phyloP scores from a whole-genome alignment of 2,888 invertebrate species.

The Palloptera scutellata region DNA sequence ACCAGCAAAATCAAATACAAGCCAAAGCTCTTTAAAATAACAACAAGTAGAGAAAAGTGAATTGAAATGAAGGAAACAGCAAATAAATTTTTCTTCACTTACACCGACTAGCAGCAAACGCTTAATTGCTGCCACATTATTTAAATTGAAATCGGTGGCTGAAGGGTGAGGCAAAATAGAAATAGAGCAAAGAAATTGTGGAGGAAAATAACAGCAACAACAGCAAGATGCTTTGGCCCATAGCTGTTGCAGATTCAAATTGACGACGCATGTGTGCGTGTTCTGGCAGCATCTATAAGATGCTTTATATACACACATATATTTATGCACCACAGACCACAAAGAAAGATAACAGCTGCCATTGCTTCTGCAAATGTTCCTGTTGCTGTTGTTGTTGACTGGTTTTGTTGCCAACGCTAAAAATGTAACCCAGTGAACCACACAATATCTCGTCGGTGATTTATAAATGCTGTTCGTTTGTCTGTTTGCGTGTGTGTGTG shows the following conservation, averaged over 20 bases:
- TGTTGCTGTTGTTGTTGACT: neutral
- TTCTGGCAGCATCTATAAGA: neutral
- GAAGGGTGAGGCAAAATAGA: neutral
- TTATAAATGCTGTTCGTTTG: conserved; percentile 6
- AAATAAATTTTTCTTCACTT: conserved; percentile 8
- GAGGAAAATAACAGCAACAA: no score
- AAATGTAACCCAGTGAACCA: conserved; percentile 23
- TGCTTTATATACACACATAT: neutral
- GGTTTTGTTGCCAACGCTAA: conserved; percentile 1
- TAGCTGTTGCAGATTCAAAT: neutral
- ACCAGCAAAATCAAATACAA: no score
- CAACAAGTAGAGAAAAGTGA: no score
- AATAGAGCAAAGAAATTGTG: no score
- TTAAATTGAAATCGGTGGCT: conserved; percentile 7
- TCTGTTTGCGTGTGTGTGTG: neutral
- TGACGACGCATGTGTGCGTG: neutral
- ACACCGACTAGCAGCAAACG: neutral
- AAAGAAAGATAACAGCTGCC: conserved; percentile 21
- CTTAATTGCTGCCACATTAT: conserved; percentile 17
- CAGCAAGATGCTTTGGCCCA: neutral
- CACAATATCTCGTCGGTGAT: conserved; percentile 28
- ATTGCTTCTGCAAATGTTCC: neutral
- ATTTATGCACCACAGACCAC: conserved; percentile 17
- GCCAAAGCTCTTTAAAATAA: no score
- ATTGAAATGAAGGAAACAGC: neutral